Conservation (phyloP, 2,113 vertebrate species). For the Hemibagrus wyckioides region DNA sequence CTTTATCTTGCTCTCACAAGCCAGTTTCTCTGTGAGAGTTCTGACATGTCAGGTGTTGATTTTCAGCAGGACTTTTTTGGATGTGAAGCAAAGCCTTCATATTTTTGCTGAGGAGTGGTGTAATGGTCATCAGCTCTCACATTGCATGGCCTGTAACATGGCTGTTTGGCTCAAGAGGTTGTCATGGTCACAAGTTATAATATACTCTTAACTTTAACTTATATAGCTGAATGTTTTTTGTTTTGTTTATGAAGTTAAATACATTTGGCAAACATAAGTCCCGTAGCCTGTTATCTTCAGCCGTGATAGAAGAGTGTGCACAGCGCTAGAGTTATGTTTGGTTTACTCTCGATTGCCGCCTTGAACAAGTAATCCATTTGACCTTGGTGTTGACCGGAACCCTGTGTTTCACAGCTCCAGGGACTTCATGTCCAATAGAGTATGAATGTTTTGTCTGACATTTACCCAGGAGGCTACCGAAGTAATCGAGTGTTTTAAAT, state of each 20-base stretch:
- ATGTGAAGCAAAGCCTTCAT: background rate
- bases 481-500: conserved; percentile 22
- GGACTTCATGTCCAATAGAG: conserved; percentile 22
- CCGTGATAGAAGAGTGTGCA: conserved; percentile 40
- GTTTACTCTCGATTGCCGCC: conserved; percentile 54
- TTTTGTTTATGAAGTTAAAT: conserved; percentile 16
- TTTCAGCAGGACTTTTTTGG: background rate
- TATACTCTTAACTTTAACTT: background rate
- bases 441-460: conserved; percentile 37
- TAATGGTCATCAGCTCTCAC: background rate
- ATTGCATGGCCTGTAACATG: background rate
- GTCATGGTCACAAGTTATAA: conserved; percentile 6
- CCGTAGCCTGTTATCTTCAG: conserved; percentile 51
- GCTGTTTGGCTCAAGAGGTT: background rate
- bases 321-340: conserved; percentile 55
- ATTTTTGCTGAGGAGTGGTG: background rate
- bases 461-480: background rate
- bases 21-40: conserved; percentile 32
- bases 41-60: conserved; percentile 18
- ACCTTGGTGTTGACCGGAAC: conserved; percentile 53
- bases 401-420: conserved; percentile 47
- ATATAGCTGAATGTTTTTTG: background rate
- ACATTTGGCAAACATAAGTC: conserved; percentile 54
- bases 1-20: conserved; percentile 45
- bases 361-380: conserved; percentile 55